phyloP scores from a whole-genome alignment of 2,797 vertebrate species.

The Ispidina lecontei region DNA sequence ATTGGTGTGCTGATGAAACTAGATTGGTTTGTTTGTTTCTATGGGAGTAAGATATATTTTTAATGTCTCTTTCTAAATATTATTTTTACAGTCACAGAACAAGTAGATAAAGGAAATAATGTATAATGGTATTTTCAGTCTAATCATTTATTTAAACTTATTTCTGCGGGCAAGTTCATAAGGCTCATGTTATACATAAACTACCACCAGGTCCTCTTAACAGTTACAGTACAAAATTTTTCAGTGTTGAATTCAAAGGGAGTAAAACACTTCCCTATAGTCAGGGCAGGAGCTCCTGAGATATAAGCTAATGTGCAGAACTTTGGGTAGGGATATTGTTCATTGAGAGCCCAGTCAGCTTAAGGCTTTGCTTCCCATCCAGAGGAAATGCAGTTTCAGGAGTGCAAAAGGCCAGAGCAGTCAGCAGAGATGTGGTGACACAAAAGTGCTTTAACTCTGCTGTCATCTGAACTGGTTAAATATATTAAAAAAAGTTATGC shows the following conservation, averaged over 20 bases:
- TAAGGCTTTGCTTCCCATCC: not conserved
- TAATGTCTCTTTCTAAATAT: not conserved
- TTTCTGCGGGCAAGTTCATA: not conserved
- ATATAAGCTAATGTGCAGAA: not conserved
- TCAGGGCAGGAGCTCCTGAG: not conserved
- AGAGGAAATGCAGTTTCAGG: not conserved
- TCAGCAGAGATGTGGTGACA: not conserved
- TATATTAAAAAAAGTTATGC: not conserved
- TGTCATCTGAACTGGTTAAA: not conserved
- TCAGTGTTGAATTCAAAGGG: not conserved
- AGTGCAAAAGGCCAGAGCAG: not conserved
- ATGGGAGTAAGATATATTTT: not conserved
- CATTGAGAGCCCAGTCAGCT: not conserved
- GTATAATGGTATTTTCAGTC: not conserved
- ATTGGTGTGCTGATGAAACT: not conserved
- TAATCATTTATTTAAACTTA: not conserved
- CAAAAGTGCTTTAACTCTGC: not conserved
- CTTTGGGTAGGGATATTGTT: not conserved
- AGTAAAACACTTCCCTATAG: not conserved
- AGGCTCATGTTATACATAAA: not conserved
- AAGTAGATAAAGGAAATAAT: not conserved
- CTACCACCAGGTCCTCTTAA: not conserved
- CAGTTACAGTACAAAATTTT: not conserved
- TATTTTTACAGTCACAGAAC: not conserved
- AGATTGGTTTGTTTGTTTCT: not conserved